Evolutionary conservation across 2,797 vertebrate species (phyloP).

Genomic region (Enteromius treurensis): DNA sequence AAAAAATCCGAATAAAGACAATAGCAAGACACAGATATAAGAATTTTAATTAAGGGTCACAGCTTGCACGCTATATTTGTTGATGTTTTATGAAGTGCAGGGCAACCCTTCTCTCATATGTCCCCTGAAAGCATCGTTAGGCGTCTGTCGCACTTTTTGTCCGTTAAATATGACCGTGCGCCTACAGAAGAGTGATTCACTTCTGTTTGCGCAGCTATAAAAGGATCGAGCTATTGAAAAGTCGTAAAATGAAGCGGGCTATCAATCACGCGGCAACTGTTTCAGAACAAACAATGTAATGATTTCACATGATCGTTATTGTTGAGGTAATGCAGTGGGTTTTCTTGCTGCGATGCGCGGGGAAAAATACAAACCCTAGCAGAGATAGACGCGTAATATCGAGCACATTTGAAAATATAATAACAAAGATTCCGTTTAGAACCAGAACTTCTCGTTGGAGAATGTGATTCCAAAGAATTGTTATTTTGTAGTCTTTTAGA

Average conservation of each 20-base stretch:
- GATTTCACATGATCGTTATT: slow-evolving; percentile 84
- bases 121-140: slow-evolving; percentile 51
- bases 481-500: neutral
- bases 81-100: slow-evolving; percentile 42
- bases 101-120: slow-evolving; percentile 29
- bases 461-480: neutral
- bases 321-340: slow-evolving; percentile 57
- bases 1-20: slow-evolving; percentile 46
- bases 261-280: slow-evolving; percentile 86
- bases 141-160: slow-evolving; percentile 56
- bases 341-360: neutral
- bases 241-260: slow-evolving; percentile 89
- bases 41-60: slow-evolving; percentile 47
- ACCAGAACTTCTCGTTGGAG: neutral
- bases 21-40: slow-evolving; percentile 10
- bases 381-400: neutral
- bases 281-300: slow-evolving; percentile 83
- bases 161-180: slow-evolving; percentile 72
- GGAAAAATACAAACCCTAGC: neutral
- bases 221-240: slow-evolving; percentile 88
- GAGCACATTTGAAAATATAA: neutral
- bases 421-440: slow-evolving; percentile 4
- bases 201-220: slow-evolving; percentile 92
- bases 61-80: slow-evolving; percentile 26
- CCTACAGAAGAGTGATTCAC: slow-evolving; percentile 85